Percentiles rank a stretch among this genome's conserved stretches.
phyloP scores from a whole-genome alignment of 2,888 invertebrate species.

The Arrhopalites spinosus region DNA sequence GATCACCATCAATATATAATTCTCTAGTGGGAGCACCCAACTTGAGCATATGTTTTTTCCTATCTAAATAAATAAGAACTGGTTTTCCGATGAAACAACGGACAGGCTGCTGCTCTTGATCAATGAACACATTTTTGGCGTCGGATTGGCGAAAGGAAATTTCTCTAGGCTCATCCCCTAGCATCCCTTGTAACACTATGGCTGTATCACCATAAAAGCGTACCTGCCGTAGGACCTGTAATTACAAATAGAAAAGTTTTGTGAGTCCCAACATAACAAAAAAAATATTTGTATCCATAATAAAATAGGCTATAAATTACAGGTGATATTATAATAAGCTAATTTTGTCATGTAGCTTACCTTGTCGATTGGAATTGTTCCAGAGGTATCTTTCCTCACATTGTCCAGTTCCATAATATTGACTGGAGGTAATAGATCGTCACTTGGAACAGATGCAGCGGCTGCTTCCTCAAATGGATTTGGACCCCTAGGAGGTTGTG shows the following conservation, averaged over 20 bases:
- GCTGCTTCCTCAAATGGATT: constrained; percentile 53
- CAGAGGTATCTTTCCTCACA: constrained; percentile 46
- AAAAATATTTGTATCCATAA: background rate
- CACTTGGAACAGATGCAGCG: constrained; percentile 22
- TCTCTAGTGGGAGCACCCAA: constrained; percentile 93
- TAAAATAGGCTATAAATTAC: background rate
- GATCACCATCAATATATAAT: constrained; percentile 82
- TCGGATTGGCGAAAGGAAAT: constrained; percentile 83
- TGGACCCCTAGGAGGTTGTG: constrained; percentile 45
- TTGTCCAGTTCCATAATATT: constrained; percentile 44
- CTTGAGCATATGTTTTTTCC: constrained; percentile 69
- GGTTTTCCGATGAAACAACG: constrained; percentile 69
- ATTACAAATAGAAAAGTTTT: constrained; percentile 10
- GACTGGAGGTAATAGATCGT: constrained; percentile 45
- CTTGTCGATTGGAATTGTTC: constrained; percentile 53
- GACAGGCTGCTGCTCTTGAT: constrained; percentile 74
- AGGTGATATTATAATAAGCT: background rate
- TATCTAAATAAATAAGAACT: constrained; percentile 74
- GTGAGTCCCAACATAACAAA: background rate
- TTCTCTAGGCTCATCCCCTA: constrained; percentile 68
- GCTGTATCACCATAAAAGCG: constrained; percentile 84
- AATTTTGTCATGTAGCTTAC: constrained; percentile 26
- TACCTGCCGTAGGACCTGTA: constrained; percentile 60
- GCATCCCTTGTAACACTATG: constrained; percentile 64
- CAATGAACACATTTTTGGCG: constrained; percentile 75